Base-by-base conservation (phyloP, 2,113 vertebrate genomes). In the Polypterus senegalus region DNA sequence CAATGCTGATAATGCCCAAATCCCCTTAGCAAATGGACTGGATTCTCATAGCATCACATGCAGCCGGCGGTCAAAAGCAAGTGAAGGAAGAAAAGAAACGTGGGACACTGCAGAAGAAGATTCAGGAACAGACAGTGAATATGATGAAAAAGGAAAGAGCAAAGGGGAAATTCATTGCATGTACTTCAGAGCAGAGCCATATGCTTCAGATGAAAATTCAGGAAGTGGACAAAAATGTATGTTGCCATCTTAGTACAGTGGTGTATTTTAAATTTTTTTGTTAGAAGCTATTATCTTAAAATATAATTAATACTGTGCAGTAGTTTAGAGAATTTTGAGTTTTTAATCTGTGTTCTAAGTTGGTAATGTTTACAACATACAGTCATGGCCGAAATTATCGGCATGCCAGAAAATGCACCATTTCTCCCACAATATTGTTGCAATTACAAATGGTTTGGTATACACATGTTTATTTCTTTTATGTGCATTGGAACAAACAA, bases 41-140 rank as follows among this genome's bases (percentile, higher is more conserved):
- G 93, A 97, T 66, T 96, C 93, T 3, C 95, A 97, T 70, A 94
- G 95, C 68, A 99, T 97, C 83, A 99, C 96, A 0, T 95, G 93
- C 72, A 97, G 95, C 67, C 88, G 95, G n/a, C 80, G 94, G 77
- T 97, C 95, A 68, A 97, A 98, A 82, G 92, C 94, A 52, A 90
- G 92, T 0, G 93, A 99, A 77, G 95, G 92, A 58, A 97, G 92
- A 71, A 99, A 98, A 65, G 96, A 99, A 77, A 97, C 92, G 0
- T 97, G 94, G 96, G 96, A 99, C 68, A 97, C 94, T 0, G 94
- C 94, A 0, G 95, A 99, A 58, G 94, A 98, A 74, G 96, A 98
- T 77, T 98, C 95, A 3, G 96, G 96, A 56, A 99, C 94, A 0
- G 96, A 98, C 57, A 98, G 94, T 69, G 94, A 98, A 79, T 98